These are phyloP conservation scores for Linurgus olivaceus DNA, from an alignment of 2,797 vertebrate species.

Conservation along the genomic window DNA sequence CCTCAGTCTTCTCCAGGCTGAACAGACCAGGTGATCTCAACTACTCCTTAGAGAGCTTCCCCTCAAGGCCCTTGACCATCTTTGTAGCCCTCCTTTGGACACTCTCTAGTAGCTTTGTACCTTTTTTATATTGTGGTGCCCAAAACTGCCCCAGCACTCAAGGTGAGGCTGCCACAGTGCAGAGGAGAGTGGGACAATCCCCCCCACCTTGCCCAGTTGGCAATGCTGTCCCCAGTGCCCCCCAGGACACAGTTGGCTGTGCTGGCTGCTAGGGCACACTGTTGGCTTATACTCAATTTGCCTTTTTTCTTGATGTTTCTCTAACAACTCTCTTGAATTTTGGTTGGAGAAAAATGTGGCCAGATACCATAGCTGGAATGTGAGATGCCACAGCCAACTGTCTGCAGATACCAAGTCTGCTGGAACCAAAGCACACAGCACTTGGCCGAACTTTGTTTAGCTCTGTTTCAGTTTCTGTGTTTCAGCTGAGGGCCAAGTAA, in stretches of 20 bases:
- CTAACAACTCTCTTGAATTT: not conserved
- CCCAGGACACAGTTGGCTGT: not conserved
- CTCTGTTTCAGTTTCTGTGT: not conserved
- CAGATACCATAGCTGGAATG: not conserved
- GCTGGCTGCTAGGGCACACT: not conserved
- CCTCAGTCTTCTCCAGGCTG: not conserved
- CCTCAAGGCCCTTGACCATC: not conserved
- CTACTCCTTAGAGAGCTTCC: not conserved
- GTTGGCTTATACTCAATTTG: not conserved
- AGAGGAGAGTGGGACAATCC: not conserved
- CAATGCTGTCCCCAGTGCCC: rapidly evolving
- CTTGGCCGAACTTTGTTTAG: not conserved
- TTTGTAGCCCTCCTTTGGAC: not conserved
- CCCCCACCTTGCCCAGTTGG: not conserved
- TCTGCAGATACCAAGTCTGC: not conserved
- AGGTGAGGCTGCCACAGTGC: not conserved
- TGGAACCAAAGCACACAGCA: not conserved
- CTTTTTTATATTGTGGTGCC: not conserved
- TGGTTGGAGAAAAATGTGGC: not conserved
- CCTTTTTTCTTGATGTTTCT: not conserved
- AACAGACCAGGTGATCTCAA: not conserved
- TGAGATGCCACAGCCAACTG: not conserved
- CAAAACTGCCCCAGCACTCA: not conserved
- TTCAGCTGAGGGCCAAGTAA: not conserved
- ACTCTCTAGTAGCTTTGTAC: not conserved